Base-by-base conservation (phyloP, 2,888 invertebrate genomes). In the Heliconius aoede region DNA sequence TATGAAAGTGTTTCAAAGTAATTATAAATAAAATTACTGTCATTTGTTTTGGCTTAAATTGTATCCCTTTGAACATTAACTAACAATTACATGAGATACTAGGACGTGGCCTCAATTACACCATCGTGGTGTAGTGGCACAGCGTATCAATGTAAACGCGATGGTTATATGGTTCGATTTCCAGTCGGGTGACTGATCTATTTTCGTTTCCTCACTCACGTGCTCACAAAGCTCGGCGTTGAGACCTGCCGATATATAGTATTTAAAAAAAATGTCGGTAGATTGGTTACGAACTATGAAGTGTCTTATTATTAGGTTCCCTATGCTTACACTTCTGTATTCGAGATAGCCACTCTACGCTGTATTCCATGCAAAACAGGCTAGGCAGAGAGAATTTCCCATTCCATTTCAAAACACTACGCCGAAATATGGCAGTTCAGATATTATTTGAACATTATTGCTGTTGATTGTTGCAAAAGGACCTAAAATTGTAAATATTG, bases 21-120 rank as follows among this genome's bases (percentile, higher is more conserved):
- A 64, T 64, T 36, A 64, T 64, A 36, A 36, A 36, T 21, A 0
- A 36, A 36, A 64, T 64, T 36, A 64, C 64, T 36, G 64, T 32
- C 32, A 64, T 64, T 64, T 36, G 36, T 36, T 15, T n/a, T 32
- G 3, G 13, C n/a, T 36, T 1, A 28, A 64, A 64, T 64, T 36
- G 64, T 36, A 36, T 13, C 4, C 13, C 32, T 64, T 36, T 36
- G 32, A 32, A 64, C 64, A 36, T 36, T 64, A 15, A 7, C 60
- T 18, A 7, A 60, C 24, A 26, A 15, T 60, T 26, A 26, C 5
- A 15, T 26, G 5, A 26, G 1, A n/a, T n/a, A n/a, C n/a, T n/a
- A n/a, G n/a, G n/a, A n/a, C n/a, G n/a, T n/a, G n/a, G n/a, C n/a
- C n/a, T n/a, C n/a, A n/a, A n/a, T n/a, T n/a, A n/a, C n/a, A n/a